Conservation (phyloP, 2,113 vertebrate species). For the Buteo buteo region DNA sequence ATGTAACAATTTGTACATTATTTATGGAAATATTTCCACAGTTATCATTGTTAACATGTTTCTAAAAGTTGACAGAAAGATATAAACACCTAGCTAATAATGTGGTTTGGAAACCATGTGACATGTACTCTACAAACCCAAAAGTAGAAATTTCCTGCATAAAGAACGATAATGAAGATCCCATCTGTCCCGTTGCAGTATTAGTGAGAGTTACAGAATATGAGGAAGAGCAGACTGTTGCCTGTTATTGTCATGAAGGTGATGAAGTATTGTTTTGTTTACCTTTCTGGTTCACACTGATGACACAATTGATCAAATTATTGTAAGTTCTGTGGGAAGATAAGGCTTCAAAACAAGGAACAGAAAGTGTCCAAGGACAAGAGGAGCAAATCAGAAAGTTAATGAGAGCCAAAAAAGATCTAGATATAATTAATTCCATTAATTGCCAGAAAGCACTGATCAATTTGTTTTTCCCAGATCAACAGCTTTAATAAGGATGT, state of each 20-base stretch:
- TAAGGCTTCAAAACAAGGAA: background rate
- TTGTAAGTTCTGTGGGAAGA: background rate
- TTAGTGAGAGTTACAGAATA: background rate
- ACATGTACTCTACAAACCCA: background rate
- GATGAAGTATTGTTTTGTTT: background rate
- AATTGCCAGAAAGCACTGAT: background rate
- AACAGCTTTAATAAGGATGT: background rate
- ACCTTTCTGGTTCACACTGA: background rate
- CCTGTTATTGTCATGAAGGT: background rate
- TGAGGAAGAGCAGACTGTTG: background rate
- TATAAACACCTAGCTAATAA: background rate
- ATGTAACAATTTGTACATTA: background rate
- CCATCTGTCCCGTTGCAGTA: background rate
- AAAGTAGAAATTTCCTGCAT: background rate
- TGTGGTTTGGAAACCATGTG: background rate
- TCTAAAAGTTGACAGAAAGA: background rate
- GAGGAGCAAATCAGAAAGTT: background rate
- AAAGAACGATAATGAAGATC: background rate
- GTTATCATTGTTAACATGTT: background rate
- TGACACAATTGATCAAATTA: background rate
- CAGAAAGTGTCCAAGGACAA: background rate
- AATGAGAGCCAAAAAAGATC: background rate
- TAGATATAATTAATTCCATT: background rate
- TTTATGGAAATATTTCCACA: background rate
- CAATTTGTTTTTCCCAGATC: background rate